Percentiles rank a stretch among this genome's conserved stretches.
phyloP scores from a whole-genome alignment of 2,888 invertebrate genomes.

The Steinernema scapterisci region DNA sequence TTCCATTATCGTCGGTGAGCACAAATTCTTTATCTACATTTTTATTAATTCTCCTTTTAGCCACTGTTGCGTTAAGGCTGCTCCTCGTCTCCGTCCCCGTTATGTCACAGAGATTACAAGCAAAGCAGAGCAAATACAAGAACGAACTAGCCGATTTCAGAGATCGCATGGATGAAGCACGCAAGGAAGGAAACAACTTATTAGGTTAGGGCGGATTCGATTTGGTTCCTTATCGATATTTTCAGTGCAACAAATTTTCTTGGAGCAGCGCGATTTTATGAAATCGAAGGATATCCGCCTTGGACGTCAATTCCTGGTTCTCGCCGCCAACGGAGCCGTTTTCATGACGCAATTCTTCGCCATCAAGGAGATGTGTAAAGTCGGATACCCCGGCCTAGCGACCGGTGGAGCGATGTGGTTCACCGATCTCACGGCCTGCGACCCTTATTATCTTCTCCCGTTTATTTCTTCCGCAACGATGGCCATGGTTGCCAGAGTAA shows the following conservation, averaged over 20 bases:
- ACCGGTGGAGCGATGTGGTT: constrained; percentile 92
- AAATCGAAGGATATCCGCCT: constrained; percentile 48
- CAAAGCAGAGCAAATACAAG: constrained; percentile 81
- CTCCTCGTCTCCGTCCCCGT: constrained; percentile 85
- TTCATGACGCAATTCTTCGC: constrained; percentile 91
- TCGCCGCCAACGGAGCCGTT: constrained; percentile 76
- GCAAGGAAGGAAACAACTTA: constrained; percentile 69
- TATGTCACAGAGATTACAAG: constrained; percentile 75
- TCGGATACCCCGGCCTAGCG: constrained; percentile 87
- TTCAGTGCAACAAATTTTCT: constrained; percentile 57
- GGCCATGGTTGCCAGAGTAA: constrained; percentile 79
- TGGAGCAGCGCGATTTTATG: constrained; percentile 53
- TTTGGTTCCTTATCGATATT: neutral
- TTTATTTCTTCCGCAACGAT: constrained; percentile 83
- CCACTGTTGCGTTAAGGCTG: constrained; percentile 80
- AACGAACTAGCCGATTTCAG: constrained; percentile 85
- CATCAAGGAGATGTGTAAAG: constrained; percentile 83
- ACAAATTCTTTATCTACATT: constrained; percentile 31
- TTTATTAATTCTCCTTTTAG: constrained; percentile 68
- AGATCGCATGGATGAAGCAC: constrained; percentile 83
- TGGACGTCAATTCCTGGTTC: constrained; percentile 57
- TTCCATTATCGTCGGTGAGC: constrained; percentile 77
- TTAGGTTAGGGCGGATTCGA: constrained; percentile 42
- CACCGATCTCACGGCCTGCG: constrained; percentile 84
- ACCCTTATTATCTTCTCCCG: constrained; percentile 86